Percentiles rank a stretch among this genome's conserved stretches.
These are phyloP conservation scores for Ruditapes philippinarum DNA, from an alignment of 1,140 invertebrate genomes.

Conservation along the genomic window DNA sequence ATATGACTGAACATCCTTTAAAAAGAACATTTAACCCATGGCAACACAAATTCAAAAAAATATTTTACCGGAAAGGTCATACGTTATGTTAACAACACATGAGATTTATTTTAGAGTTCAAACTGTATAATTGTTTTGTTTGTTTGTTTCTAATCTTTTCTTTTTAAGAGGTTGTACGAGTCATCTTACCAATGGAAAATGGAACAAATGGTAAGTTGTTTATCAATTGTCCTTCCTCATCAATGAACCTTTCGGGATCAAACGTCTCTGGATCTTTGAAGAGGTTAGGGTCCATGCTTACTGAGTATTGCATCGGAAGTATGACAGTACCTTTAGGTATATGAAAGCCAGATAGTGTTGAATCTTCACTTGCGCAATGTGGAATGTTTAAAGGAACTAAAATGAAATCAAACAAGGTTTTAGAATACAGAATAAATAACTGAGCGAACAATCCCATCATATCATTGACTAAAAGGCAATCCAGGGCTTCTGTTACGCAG, in stretches of 20 bases:
- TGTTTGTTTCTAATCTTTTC: too few relatives aligned
- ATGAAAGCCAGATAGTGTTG: conserved; percentile 77
- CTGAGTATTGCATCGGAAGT: conserved; percentile 82
- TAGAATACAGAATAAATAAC: too few relatives aligned
- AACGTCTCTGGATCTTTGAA: conserved; percentile 92
- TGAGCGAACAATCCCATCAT: too few relatives aligned
- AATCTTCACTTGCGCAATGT: conserved; percentile 78
- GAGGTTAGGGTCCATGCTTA: conserved; percentile 80
- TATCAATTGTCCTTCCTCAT: conserved; percentile 75
- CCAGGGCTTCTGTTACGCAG: too few relatives aligned
- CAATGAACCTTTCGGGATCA: conserved; percentile 89
- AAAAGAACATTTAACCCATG: too few relatives aligned
- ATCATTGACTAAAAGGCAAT: too few relatives aligned
- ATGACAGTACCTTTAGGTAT: conserved; percentile 84
- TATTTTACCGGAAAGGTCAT: too few relatives aligned
- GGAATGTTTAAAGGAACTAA: conserved; percentile 83
- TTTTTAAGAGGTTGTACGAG: background rate
- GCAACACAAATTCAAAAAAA: too few relatives aligned
- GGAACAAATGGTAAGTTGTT: conserved; percentile 74
- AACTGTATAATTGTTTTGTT: background rate
- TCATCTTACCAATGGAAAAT: conserved; percentile 71
- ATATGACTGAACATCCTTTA: too few relatives aligned
- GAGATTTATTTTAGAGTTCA: too few relatives aligned
- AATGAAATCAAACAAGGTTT: too few relatives aligned
- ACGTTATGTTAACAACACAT: too few relatives aligned